Evolutionary conservation across 2,797 vertebrate species (phyloP).

Genomic region (Pogoniulus pusillus): DNA sequence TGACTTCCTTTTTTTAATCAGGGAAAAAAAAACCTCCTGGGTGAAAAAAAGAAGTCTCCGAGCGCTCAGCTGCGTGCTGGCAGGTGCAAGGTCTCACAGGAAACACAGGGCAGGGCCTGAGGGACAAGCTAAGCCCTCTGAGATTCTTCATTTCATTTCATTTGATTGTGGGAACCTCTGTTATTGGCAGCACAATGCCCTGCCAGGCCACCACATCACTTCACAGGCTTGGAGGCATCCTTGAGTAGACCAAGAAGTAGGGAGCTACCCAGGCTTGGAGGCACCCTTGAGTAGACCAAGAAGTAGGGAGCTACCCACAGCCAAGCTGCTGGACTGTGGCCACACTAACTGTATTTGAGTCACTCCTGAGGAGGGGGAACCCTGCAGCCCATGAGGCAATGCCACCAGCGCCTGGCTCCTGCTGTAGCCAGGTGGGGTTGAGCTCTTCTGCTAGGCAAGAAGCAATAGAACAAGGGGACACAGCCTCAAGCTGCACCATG

Average conservation of each 20-base stretch:
- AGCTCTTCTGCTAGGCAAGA: too few relatives aligned
- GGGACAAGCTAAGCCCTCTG: background rate
- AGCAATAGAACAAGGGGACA: too few relatives aligned
- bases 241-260: too few relatives aligned
- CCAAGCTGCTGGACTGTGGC: too few relatives aligned
- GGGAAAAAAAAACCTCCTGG: background rate
- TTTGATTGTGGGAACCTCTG: background rate
- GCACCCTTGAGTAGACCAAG: background rate
- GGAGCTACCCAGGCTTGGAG: too few relatives aligned
- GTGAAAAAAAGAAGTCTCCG: background rate
- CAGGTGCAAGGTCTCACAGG: background rate
- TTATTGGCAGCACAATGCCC: background rate
- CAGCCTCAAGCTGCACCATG: too few relatives aligned
- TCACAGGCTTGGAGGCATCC: background rate
- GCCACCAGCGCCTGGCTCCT: too few relatives aligned
- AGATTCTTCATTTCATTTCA: background rate
- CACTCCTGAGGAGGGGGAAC: too few relatives aligned
- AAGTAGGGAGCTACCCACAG: too few relatives aligned
- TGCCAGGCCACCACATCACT: background rate
- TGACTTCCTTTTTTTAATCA: background rate
- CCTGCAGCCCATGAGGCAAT: too few relatives aligned
- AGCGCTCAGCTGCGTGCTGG: fast-evolving
- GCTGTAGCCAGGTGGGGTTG: too few relatives aligned
- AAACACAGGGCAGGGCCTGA: background rate
- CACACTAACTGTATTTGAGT: too few relatives aligned